phyloP scores from a whole-genome alignment of 2,113 vertebrate species.

The Neolamprologus brichardi region DNA sequence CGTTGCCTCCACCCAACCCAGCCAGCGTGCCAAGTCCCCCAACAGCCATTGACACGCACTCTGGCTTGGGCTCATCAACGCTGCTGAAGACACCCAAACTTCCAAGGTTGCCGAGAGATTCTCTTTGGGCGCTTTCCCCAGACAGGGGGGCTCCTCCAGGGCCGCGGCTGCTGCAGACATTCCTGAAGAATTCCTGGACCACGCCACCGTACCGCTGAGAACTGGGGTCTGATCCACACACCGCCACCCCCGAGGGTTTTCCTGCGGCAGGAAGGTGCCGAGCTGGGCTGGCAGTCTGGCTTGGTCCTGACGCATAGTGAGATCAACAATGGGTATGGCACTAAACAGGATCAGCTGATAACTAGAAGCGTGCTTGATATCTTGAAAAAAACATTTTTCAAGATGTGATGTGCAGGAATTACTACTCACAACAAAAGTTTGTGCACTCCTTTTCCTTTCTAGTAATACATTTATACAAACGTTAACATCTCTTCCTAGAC shows the following conservation, averaged over 20 bases:
- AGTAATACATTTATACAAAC: not conserved
- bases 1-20: constrained; percentile 42
- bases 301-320: not conserved
- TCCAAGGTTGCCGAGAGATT: not conserved
- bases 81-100: not conserved
- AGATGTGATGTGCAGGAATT: not conserved
- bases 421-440: not conserved
- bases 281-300: constrained; percentile 53
- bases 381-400: not conserved
- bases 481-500: not conserved
- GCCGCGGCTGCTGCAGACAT: constrained; percentile 76
- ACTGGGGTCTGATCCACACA: constrained; percentile 61
- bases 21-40: constrained; percentile 41
- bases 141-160: not conserved
- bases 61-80: constrained; percentile 75
- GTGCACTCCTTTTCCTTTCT: not conserved
- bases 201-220: constrained; percentile 79
- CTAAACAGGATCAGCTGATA: not conserved
- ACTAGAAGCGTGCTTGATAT: not conserved
- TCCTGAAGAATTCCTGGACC: constrained; percentile 90
- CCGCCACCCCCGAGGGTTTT: constrained; percentile 52
- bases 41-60: constrained; percentile 52
- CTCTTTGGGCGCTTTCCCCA: constrained; percentile 63
- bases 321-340: not conserved
- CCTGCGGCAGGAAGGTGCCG: constrained; percentile 60